These are phyloP conservation scores for Andrena minutula DNA, from an alignment of 2,888 invertebrate genomes.

Conservation along the genomic window DNA sequence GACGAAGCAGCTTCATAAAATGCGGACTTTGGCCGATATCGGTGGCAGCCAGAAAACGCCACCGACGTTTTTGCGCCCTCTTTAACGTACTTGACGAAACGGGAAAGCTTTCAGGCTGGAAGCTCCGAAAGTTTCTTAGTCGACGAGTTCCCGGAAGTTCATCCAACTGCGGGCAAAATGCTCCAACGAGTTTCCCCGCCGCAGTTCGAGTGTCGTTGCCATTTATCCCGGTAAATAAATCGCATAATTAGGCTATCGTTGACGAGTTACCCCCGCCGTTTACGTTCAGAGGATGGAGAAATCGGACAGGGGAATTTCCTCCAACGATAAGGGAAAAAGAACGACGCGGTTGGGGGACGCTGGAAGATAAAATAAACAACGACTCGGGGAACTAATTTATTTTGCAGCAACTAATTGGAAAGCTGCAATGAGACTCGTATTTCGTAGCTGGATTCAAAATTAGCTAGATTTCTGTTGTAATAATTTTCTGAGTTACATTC, in stretches of 20 bases:
- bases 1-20: conserved; percentile 35
- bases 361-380: neutral
- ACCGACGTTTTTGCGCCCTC: conserved; percentile 34
- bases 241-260: conserved; percentile 21
- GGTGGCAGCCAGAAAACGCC: conserved; percentile 23
- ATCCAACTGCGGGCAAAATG: conserved; percentile 10
- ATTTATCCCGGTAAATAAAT: conserved; percentile 35
- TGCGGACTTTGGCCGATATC: conserved; percentile 22
- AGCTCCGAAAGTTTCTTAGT: conserved; percentile 35
- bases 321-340: conserved; percentile 11
- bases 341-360: conserved; percentile 16
- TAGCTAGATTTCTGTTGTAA: no score
- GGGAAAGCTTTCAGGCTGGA: conserved; percentile 26
- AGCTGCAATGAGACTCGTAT: neutral
- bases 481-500: no score
- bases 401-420: conserved; percentile 6
- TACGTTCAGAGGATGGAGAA: no score
- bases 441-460: no score
- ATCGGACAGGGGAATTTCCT: neutral
- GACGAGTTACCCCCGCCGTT: neutral
- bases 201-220: conserved; percentile 17
- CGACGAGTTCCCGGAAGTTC: conserved; percentile 20
- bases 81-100: conserved; percentile 32
- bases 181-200: conserved; percentile 1
- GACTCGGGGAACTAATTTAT: neutral